Evolutionary conservation across 2,797 vertebrate genomes (phyloP).

Genomic region (Syngnathus acus): DNA sequence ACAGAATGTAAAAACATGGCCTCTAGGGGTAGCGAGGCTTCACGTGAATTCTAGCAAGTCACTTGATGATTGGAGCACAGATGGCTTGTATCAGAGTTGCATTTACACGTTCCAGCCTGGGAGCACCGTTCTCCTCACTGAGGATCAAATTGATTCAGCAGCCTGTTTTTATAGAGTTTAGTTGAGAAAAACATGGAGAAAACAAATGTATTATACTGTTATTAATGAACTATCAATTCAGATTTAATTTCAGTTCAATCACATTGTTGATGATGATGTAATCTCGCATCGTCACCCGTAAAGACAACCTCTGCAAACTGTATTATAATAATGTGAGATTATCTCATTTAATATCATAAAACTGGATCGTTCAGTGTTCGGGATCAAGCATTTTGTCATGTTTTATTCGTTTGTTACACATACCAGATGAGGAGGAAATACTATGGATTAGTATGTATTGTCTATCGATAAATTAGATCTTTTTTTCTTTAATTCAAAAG

Average conservation of each 20-base stretch:
- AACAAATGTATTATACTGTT: not conserved
- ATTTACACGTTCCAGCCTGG: conserved; percentile 28
- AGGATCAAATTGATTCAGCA: conserved; percentile 16
- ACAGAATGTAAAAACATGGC: conserved; percentile 15
- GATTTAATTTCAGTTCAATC: not conserved
- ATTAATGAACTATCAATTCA: not conserved
- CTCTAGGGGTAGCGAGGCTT: conserved; percentile 16
- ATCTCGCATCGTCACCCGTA: no score
- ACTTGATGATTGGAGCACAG: conserved; percentile 41
- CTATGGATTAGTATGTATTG: no score
- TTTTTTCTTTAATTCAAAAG: no score
- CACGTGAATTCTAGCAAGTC: conserved; percentile 30
- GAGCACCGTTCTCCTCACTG: conserved; percentile 9
- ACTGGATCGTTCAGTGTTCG: no score
- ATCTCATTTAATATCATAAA: no score
- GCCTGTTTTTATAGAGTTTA: conserved; percentile 20
- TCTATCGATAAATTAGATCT: no score
- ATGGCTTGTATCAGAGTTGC: conserved; percentile 33
- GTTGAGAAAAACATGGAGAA: conserved; percentile 11
- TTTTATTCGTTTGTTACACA: no score
- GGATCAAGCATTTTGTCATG: no score
- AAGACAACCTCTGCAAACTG: no score
- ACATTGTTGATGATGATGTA: not conserved
- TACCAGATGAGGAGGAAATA: no score
- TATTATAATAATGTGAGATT: no score